These are phyloP conservation scores for Patella pellucida DNA, from an alignment of 2,888 invertebrate genomes.

Conservation along the genomic window DNA sequence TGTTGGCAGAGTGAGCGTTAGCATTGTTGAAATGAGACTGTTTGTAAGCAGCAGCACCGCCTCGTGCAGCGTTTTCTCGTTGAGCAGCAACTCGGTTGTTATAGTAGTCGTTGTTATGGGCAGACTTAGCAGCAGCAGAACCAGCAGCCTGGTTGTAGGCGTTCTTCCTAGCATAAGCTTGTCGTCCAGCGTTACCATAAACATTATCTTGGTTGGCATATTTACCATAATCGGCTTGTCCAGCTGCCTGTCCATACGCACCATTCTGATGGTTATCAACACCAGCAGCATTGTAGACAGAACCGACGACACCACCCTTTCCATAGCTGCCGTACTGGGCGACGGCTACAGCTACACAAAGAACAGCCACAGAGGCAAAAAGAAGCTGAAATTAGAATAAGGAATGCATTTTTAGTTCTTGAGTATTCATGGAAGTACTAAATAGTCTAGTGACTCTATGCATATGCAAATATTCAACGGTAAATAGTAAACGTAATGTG, in stretches of 20 bases:
- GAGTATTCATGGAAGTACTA: too few relatives aligned
- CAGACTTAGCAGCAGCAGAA: slow-evolving; percentile 3
- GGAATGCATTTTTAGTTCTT: too few relatives aligned
- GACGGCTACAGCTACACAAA: slow-evolving; percentile 2
- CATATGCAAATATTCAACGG: too few relatives aligned
- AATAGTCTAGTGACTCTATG: too few relatives aligned
- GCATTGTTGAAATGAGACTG: neutral
- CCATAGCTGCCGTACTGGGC: neutral
- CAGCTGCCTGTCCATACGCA: neutral
- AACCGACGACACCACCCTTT: neutral
- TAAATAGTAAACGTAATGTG: too few relatives aligned
- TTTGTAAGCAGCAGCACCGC: neutral
- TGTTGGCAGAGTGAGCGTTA: slow-evolving; percentile 16
- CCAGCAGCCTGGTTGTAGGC: slow-evolving; percentile 3
- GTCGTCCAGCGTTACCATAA: neutral
- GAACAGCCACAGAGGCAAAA: slow-evolving; percentile 7
- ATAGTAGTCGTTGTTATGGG: neutral
- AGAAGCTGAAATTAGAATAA: neutral
- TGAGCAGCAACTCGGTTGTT: slow-evolving; percentile 2
- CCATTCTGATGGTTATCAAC: neutral
- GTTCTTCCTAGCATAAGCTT: neutral
- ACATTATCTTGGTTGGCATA: neutral
- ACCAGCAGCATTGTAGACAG: neutral
- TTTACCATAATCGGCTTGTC: neutral
- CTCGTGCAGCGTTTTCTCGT: slow-evolving; percentile 2